Evolutionary conservation across 2,888 invertebrate genomes (phyloP).

Genomic region (Pseudococcus longispinus): DNA sequence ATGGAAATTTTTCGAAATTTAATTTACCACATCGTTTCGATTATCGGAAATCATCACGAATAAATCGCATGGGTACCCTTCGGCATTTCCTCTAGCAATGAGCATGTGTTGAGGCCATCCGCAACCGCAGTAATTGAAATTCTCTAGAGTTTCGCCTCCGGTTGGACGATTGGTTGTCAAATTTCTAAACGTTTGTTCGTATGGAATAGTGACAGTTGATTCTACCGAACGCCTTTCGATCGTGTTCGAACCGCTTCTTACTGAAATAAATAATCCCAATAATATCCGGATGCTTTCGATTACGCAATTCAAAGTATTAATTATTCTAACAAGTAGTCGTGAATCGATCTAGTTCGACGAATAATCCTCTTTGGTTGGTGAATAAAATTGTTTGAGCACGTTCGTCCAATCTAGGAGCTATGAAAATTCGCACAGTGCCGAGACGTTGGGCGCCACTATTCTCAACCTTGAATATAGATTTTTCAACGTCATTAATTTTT

Average conservation of each 20-base stretch:
- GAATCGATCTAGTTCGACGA: slow-evolving; percentile 79
- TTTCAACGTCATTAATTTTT: neutral
- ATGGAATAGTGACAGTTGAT: slow-evolving; percentile 69
- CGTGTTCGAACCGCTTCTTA: slow-evolving; percentile 73
- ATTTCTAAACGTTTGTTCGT: slow-evolving; percentile 69
- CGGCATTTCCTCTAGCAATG: slow-evolving; percentile 73
- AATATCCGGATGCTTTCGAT: neutral
- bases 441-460: slow-evolving; percentile 63
- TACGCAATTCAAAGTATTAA: neutral
- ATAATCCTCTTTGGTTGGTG: slow-evolving; percentile 70
- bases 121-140: slow-evolving; percentile 84
- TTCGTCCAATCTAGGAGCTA: slow-evolving; percentile 73
- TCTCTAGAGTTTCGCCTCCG: slow-evolving; percentile 62
- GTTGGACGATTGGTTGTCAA: slow-evolving; percentile 63
- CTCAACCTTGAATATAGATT: slow-evolving; percentile 57
- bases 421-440: slow-evolving; percentile 75
- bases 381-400: slow-evolving; percentile 70
- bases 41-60: slow-evolving; percentile 82
- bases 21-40: slow-evolving; percentile 70
- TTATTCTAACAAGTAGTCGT: slow-evolving; percentile 66
- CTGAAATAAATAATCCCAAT: slow-evolving; percentile 62
- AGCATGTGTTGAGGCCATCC: slow-evolving; percentile 88
- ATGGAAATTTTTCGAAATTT: neutral
- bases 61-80: slow-evolving; percentile 73
- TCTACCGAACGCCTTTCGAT: slow-evolving; percentile 72